Conservation (phyloP, 2,888 invertebrate species). For the Drosophila neutralis region DNA sequence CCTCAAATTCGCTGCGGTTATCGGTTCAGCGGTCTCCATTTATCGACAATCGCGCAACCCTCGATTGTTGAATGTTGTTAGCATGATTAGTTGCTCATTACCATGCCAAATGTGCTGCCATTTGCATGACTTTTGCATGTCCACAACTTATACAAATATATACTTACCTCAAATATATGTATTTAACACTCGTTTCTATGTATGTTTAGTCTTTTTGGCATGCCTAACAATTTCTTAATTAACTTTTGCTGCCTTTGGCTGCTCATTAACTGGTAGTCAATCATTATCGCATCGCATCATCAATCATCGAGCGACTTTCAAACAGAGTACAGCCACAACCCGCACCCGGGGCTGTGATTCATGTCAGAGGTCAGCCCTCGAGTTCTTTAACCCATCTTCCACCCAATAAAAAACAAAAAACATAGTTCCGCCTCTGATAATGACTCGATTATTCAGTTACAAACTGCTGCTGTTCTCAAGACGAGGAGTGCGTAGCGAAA, state of each 20-base stretch:
- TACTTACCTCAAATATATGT: not conserved
- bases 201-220: slow-evolving; percentile 52
- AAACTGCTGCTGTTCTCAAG: slow-evolving; percentile 3
- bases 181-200: not conserved
- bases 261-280: slow-evolving; percentile 47
- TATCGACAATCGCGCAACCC: slow-evolving; percentile 33
- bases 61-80: slow-evolving; percentile 18
- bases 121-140: slow-evolving; percentile 50
- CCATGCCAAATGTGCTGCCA: slow-evolving; percentile 31
- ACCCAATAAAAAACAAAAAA: not conserved
- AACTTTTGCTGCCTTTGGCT: slow-evolving; percentile 47
- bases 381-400: slow-evolving; percentile 12
- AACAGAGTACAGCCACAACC: slow-evolving; percentile 3
- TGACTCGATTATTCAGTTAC: slow-evolving; percentile 3
- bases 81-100: not conserved
- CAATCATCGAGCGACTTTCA: slow-evolving; percentile 43
- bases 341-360: slow-evolving; percentile 16
- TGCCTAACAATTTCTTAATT: slow-evolving; percentile 68
- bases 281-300: slow-evolving; percentile 33
- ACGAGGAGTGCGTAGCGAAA: slow-evolving; percentile 8
- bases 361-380: slow-evolving; percentile 33
- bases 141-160: slow-evolving; percentile 1
- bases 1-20: slow-evolving; percentile 37
- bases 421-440: slow-evolving; percentile 16
- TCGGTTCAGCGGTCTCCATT: slow-evolving; percentile 31